These are phyloP conservation scores for Ranitomeya imitator DNA, from an alignment of 2,113 vertebrate species.

Conservation along the genomic window DNA sequence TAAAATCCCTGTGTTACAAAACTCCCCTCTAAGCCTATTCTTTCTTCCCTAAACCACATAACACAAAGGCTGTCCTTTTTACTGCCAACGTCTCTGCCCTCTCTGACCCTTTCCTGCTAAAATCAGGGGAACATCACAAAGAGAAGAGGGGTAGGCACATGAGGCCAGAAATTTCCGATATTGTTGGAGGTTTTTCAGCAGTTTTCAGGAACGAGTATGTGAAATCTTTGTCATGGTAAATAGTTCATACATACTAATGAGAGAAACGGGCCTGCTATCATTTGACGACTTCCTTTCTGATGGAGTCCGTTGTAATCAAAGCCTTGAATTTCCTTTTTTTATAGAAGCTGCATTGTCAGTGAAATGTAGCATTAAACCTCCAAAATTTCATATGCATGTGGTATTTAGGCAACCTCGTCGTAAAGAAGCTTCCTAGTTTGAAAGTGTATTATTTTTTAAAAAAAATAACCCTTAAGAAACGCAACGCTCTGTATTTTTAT, in stretches of 20 bases:
- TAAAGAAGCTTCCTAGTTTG: no score
- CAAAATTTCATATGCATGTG: not conserved
- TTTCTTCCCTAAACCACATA: conserved; percentile 35
- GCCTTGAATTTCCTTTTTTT: not conserved
- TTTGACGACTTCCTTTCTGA: conserved; percentile 41
- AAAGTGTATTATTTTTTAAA: no score
- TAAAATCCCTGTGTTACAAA: conserved; percentile 57
- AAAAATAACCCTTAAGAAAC: no score
- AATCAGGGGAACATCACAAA: conserved; percentile 41
- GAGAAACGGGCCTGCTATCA: conserved; percentile 29
- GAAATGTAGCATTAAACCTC: not conserved
- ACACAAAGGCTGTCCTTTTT: conserved; percentile 54
- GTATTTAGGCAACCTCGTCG: not conserved
- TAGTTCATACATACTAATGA: conserved; percentile 22
- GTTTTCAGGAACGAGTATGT: conserved; percentile 25
- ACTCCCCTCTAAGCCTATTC: conserved; percentile 53
- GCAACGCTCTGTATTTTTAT: no score
- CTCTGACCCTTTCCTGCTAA: conserved; percentile 47
- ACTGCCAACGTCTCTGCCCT: conserved; percentile 56
- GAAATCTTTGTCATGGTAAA: conserved; percentile 32
- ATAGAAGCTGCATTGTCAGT: not conserved
- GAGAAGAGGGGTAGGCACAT: conserved; percentile 35
- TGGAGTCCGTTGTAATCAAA: conserved; percentile 6
- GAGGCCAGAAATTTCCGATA: conserved; percentile 40
- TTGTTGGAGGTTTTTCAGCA: conserved; percentile 30